These are phyloP conservation scores for Hymenochirus boettgeri DNA, from an alignment of 2,113 vertebrate genomes.

Conservation along the genomic window DNA sequence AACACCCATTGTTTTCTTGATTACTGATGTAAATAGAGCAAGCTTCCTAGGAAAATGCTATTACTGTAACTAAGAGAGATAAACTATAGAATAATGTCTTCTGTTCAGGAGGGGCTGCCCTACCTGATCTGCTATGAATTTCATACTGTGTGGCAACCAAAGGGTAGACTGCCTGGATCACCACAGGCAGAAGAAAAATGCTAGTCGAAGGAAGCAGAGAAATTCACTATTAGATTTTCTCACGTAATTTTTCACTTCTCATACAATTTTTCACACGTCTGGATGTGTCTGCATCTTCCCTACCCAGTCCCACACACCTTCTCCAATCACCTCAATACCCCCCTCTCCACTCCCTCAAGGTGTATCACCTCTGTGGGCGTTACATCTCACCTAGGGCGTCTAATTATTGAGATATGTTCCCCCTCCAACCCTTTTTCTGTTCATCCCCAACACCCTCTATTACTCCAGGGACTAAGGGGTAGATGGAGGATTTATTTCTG, in stretches of 20 bases:
- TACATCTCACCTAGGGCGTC: constrained; percentile 42
- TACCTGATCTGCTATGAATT: neutral
- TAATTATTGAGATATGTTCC: constrained; percentile 38
- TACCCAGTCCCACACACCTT: constrained; percentile 31
- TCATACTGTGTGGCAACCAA: constrained; percentile 5
- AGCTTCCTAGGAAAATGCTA: neutral
- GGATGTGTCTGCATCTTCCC: constrained; percentile 40
- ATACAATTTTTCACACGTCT: constrained; percentile 42
- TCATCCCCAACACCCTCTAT: constrained; percentile 30
- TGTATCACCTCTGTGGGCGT: constrained; percentile 41
- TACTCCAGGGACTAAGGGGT: constrained; percentile 19
- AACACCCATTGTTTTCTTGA: neutral
- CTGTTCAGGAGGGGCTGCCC: neutral
- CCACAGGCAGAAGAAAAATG: constrained; percentile 29
- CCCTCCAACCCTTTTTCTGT: constrained; percentile 34
- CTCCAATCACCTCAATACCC: constrained; percentile 38
- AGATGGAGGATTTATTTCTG: constrained; percentile 5
- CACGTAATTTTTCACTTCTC: constrained; percentile 43
- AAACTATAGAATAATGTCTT: neutral
- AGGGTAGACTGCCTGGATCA: constrained; percentile 25
- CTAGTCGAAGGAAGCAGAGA: constrained; percentile 31
- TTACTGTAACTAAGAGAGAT: neutral
- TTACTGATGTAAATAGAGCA: neutral
- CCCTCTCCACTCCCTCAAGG: constrained; percentile 37
- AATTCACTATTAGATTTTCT: constrained; percentile 42